Percentiles rank a stretch among this genome's conserved stretches.
These are phyloP conservation scores for Promerops cafer DNA, from an alignment of 2,113 vertebrate genomes.

Conservation along the genomic window DNA sequence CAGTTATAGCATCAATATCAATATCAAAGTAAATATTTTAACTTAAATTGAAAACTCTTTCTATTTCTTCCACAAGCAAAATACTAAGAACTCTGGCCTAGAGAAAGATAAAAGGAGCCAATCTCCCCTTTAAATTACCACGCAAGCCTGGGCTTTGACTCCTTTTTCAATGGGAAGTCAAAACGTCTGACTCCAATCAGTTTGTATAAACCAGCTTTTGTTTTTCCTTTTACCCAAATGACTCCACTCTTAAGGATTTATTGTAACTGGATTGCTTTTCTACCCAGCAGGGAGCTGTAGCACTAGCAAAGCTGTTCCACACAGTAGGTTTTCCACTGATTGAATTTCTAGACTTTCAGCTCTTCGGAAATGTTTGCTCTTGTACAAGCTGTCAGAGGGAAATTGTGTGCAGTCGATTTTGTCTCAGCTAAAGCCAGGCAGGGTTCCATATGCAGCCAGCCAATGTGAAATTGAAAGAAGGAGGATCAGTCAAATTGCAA, in stretches of 20 bases:
- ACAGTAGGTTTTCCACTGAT: conserved; percentile 67
- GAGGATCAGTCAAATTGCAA: conserved; percentile 47
- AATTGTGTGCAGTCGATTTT: conserved; percentile 60
- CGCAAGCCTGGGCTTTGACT: conserved; percentile 45
- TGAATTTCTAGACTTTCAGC: conserved; percentile 69
- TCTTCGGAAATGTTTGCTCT: conserved; percentile 71
- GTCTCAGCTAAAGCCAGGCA: conserved; percentile 39
- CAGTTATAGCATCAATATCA: not conserved
- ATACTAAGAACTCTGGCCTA: conserved; percentile 27
- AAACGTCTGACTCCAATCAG: conserved; percentile 69
- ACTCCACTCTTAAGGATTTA: conserved; percentile 71
- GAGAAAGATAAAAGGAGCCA: conserved; percentile 61
- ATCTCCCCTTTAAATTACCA: conserved; percentile 60
- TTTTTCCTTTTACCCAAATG: conserved; percentile 72
- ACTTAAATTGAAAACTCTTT: conserved; percentile 26
- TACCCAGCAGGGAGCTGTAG: conserved; percentile 67
- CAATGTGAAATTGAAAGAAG: conserved; percentile 34
- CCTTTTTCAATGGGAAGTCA: conserved; percentile 65
- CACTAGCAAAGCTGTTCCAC: conserved; percentile 66
- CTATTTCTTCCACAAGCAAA: conserved; percentile 35
- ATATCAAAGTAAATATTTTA: conserved; percentile 30
- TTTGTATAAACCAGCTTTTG: conserved; percentile 71
- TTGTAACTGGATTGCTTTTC: conserved; percentile 72
- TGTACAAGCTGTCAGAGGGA: conserved; percentile 66
- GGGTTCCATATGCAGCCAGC: conserved; percentile 52